These are phyloP conservation scores for Tangara arthus DNA, from an alignment of 2,797 vertebrate genomes.

Conservation along the genomic window DNA sequence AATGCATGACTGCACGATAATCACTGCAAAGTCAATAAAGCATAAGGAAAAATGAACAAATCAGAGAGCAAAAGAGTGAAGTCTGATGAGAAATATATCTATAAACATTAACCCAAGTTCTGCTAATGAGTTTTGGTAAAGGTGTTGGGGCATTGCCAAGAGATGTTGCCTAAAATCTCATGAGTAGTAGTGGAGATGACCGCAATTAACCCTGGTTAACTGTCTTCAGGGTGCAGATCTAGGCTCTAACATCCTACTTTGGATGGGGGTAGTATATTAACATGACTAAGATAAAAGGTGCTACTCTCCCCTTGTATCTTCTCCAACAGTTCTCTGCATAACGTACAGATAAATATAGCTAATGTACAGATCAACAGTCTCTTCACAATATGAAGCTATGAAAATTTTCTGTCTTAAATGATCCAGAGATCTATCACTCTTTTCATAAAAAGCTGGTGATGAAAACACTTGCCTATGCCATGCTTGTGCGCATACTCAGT, in stretches of 20 bases:
- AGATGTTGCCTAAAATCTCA: background rate
- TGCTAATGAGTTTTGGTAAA: background rate
- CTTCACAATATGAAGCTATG: background rate
- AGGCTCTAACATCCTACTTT: background rate
- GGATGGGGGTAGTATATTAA: rapidly evolving
- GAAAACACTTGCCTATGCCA: background rate
- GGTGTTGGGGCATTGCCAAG: background rate
- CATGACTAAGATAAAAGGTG: background rate
- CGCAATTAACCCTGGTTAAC: rapidly evolving
- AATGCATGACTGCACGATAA: background rate
- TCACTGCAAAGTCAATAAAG: background rate
- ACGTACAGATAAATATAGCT: background rate
- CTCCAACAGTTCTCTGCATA: background rate
- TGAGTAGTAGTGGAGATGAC: too few species aligned
- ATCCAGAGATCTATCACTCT: background rate
- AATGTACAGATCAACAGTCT: background rate
- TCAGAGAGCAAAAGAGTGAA: background rate
- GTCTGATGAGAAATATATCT: background rate
- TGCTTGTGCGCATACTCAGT: background rate
- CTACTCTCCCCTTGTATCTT: background rate
- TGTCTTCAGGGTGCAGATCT: background rate
- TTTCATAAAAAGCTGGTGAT: background rate
- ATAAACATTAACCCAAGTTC: background rate
- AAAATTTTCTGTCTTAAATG: background rate
- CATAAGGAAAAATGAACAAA: background rate